Evolutionary conservation across 2,888 invertebrate species (phyloP).

Genomic region (Drosophila multiciliata): DNA sequence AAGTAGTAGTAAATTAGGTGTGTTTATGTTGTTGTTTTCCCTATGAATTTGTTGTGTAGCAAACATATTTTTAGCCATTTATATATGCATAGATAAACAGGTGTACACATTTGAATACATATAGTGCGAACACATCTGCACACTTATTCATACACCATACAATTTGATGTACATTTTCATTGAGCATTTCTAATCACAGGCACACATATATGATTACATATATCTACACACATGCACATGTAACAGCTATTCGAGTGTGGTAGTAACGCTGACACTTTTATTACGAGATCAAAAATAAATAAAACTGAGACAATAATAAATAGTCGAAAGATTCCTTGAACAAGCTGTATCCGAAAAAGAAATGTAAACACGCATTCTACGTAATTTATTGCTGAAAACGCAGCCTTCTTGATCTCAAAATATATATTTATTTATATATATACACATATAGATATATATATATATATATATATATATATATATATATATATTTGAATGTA

Average conservation of each 20-base stretch:
- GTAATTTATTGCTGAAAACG: conserved; percentile 19
- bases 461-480: conserved; percentile 1
- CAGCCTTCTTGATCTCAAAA: conserved; percentile 11
- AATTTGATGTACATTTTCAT: neutral
- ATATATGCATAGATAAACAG: conserved; percentile 28
- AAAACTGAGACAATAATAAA: conserved; percentile 1
- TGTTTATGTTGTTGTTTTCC: conserved; percentile 28
- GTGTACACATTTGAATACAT: conserved; percentile 20
- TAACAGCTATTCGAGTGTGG: neutral
- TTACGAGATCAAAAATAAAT: conserved; percentile 8
- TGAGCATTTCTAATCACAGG: neutral
- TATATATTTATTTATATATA: neutral
- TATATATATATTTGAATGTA: conserved; percentile 5
- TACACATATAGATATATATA: neutral
- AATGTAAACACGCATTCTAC: conserved; percentile 4
- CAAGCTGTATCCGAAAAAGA: conserved; percentile 24
- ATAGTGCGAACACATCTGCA: neutral
- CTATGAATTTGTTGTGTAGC: conserved; percentile 12
- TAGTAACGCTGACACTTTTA: conserved; percentile 8
- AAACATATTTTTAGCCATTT: conserved; percentile 52
- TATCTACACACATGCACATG: neutral
- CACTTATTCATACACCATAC: neutral
- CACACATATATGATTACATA: neutral
- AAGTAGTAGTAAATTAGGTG: conserved; percentile 17
- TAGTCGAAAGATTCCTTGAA: neutral